Conservation (phyloP, 2,888 invertebrate species). For the Apomyelois bistriatella region DNA sequence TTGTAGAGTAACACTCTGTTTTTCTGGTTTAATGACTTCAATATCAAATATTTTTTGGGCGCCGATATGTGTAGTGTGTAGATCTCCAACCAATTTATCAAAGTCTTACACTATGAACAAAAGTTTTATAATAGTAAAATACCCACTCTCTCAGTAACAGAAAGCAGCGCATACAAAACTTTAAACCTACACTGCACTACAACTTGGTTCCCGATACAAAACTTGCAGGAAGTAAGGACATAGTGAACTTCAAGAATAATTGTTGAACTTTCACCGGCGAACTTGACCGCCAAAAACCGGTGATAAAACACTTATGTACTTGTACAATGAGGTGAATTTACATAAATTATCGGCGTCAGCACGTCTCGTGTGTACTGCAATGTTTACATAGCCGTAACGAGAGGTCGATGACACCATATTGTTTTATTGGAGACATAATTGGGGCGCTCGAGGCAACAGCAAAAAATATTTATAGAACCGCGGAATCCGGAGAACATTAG, state of each 20-base stretch:
- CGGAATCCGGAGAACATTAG: conserved; percentile 34
- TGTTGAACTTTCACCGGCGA: conserved; percentile 63
- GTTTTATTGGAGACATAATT: conserved; percentile 74
- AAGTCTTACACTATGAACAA: too few relatives aligned
- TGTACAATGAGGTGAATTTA: conserved; percentile 75
- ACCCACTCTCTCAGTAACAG: too few relatives aligned
- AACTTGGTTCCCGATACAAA: conserved; percentile 11
- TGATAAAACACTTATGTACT: conserved; percentile 62
- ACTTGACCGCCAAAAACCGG: conserved; percentile 75
- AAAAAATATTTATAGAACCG: conserved; percentile 45
- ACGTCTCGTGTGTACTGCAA: conserved; percentile 64
- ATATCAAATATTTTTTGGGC: too few relatives aligned
- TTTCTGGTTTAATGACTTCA: too few relatives aligned
- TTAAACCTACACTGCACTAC: neutral
- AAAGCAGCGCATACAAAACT: neutral
- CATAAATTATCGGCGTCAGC: conserved; percentile 76
- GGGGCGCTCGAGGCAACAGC: conserved; percentile 64
- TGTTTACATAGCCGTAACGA: conserved; percentile 67
- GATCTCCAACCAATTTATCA: too few relatives aligned
- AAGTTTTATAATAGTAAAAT: too few relatives aligned
- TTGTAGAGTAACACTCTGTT: too few relatives aligned
- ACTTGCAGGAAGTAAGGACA: conserved; percentile 6
- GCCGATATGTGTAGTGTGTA: too few relatives aligned
- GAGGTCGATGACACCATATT: conserved; percentile 75
- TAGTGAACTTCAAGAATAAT: conserved; percentile 33